Evolutionary conservation across 2,797 vertebrate species (phyloP), one percentile per base, ranked within the genome.

Genomic region (Pangasius larnaudii): DNA sequence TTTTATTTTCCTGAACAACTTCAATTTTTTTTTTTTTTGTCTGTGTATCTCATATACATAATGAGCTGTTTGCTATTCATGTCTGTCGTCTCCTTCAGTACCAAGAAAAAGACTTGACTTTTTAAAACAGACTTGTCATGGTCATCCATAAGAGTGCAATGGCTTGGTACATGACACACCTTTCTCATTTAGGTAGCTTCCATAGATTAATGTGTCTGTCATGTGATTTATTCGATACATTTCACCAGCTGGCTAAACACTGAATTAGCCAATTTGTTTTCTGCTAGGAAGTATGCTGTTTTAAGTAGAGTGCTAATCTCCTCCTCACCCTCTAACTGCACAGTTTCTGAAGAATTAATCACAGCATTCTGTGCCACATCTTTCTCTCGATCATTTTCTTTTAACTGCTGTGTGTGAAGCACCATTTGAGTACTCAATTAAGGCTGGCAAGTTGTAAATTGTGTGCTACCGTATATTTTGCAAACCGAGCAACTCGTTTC

Each of bases 241-340:
- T 81, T 61, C 22, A 39, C 10, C 11, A 59, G 78, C 56, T 61
- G 36, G 5, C 10, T 59, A 81, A 81, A 61, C 56, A 59, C 36
- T 27, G 24, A 42, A 61, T 61, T 30, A 27, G 56, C 22, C 11
- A 24, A 59, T 61, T 49, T 49, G 39, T 82, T 63, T 65, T 65
- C 51, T 49, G 7, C 14, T 49, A 63, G 58, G 13, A 65, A 46
- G 16, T n/a, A 18, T 2, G 13, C 18, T n/a, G 24, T 81, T 58
- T 81, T 42, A 61, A 61, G 46, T 18, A 53, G 80, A 63, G 39
- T 27, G n/a, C 36, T 61, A 81, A 81, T 61, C 53, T 81, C 22
- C 30, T 36, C 56, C 56, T 61, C 36, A 8, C 53, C 5, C 53
- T 36, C 33, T 58, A 59, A 58, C 77, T 36, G 9, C 9, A 77